Conservation (phyloP, 2,113 vertebrate genomes). For the Pterocles burchelli region DNA sequence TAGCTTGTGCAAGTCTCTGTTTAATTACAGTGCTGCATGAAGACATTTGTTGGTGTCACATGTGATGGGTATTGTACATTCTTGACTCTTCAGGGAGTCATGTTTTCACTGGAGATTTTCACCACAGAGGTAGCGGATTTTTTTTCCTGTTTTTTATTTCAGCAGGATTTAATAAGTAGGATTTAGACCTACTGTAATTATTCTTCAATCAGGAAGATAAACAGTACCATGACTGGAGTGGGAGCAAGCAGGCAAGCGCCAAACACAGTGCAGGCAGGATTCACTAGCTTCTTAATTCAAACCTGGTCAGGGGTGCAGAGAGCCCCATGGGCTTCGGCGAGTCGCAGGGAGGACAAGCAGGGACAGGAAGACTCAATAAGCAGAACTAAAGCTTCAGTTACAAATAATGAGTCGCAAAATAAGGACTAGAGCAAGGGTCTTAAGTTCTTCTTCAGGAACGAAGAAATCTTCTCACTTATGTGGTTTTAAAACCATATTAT, state of each 20-base stretch:
- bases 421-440: not conserved
- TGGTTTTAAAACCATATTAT: not conserved
- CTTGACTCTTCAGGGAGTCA: not conserved
- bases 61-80: slow-evolving; percentile 6
- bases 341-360: not conserved
- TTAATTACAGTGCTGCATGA: slow-evolving; percentile 52
- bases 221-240: not conserved
- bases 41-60: slow-evolving; percentile 21
- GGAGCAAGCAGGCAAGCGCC: slow-evolving; percentile 39
- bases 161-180: slow-evolving; percentile 15
- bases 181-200: not conserved
- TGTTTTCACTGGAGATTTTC: not conserved
- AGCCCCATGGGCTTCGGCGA: not conserved
- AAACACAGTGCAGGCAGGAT: not conserved
- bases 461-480: not conserved
- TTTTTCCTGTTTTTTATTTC: not conserved
- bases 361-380: not conserved
- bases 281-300: slow-evolving; percentile 9
- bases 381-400: not conserved
- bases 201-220: slow-evolving; percentile 2
- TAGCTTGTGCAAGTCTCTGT: slow-evolving; percentile 40
- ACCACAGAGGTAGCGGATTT: slow-evolving; percentile 19
- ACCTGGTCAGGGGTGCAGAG: not conserved
- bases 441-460: not conserved
- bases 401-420: not conserved